These are phyloP conservation scores for Desoria tigrina DNA, from an alignment of 2,888 invertebrate genomes.

Conservation along the genomic window DNA sequence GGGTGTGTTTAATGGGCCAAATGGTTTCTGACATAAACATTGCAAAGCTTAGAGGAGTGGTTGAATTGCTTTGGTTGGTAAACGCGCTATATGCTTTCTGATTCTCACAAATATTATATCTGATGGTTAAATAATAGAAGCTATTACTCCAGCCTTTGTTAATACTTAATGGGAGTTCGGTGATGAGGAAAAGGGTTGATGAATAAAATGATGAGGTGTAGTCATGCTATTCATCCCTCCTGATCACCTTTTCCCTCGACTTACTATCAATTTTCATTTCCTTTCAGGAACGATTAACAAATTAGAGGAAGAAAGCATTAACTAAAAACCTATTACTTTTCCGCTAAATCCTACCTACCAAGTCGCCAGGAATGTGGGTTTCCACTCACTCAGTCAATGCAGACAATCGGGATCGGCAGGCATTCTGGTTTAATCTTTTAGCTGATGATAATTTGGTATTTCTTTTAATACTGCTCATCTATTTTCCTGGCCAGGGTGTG, in stretches of 20 bases:
- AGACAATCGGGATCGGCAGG: neutral
- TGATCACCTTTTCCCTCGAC: slow-evolving; percentile 24
- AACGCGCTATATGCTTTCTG: neutral
- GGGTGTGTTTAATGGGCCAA: slow-evolving; percentile 52
- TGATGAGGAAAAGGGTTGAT: slow-evolving; percentile 46
- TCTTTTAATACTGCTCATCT: too few relatives aligned
- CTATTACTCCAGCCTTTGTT: slow-evolving; percentile 10
- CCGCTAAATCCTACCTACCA: neutral
- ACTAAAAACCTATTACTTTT: slow-evolving; percentile 11
- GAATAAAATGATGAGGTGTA: slow-evolving; percentile 52
- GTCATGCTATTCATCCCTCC: slow-evolving; percentile 50
- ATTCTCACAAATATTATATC: too few relatives aligned
- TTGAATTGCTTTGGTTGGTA: slow-evolving; percentile 10
- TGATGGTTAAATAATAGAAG: slow-evolving; percentile 7
- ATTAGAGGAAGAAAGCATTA: slow-evolving; percentile 17
- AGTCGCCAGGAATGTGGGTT: neutral
- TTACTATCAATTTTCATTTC: slow-evolving; percentile 50
- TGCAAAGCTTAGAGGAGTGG: too few relatives aligned
- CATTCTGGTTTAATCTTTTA: neutral
- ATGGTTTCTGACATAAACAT: slow-evolving; percentile 34
- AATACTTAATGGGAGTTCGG: slow-evolving; percentile 24
- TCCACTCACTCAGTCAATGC: too few relatives aligned
- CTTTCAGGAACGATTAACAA: slow-evolving; percentile 50
- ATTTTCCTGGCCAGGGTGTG: too few relatives aligned
- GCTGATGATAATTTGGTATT: too few relatives aligned